phyloP scores from a whole-genome alignment of 2,113 vertebrate species.

The Excalfactoria chinensis region DNA sequence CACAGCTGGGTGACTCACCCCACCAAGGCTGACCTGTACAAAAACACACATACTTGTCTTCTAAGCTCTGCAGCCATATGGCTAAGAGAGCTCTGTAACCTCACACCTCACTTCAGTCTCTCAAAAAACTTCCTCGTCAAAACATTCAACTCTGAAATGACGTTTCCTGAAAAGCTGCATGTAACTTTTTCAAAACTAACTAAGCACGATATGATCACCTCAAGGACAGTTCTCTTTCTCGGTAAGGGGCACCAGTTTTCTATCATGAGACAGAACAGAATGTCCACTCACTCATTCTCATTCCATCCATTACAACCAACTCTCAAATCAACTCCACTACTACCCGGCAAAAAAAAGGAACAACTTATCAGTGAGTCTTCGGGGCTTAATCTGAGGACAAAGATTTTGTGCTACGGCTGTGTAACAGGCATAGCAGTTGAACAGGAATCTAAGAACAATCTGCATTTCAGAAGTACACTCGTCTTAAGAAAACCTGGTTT shows the following conservation, averaged over 20 bases:
- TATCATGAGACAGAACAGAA: neutral
- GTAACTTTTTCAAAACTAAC: neutral
- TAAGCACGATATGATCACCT: neutral
- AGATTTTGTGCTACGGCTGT: neutral
- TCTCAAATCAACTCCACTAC: neutral
- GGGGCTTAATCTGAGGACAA: neutral
- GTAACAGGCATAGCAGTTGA: neutral
- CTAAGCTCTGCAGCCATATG: neutral
- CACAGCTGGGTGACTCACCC: conserved; percentile 38
- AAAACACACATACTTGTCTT: neutral
- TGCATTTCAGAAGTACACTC: neutral
- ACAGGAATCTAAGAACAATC: neutral
- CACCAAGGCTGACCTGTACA: conserved; percentile 48
- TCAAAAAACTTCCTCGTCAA: neutral
- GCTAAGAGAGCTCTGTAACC: neutral
- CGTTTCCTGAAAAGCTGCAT: neutral
- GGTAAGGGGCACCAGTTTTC: neutral
- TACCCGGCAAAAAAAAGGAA: neutral
- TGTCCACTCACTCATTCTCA: neutral
- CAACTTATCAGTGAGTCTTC: neutral
- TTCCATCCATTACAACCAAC: neutral
- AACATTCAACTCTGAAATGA: neutral
- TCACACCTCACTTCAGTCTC: neutral
- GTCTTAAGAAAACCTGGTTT: neutral
- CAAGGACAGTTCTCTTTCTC: neutral